These are phyloP conservation scores for Chlorodrepanis virens DNA, from an alignment of 2,113 vertebrate species.

Conservation along the genomic window DNA sequence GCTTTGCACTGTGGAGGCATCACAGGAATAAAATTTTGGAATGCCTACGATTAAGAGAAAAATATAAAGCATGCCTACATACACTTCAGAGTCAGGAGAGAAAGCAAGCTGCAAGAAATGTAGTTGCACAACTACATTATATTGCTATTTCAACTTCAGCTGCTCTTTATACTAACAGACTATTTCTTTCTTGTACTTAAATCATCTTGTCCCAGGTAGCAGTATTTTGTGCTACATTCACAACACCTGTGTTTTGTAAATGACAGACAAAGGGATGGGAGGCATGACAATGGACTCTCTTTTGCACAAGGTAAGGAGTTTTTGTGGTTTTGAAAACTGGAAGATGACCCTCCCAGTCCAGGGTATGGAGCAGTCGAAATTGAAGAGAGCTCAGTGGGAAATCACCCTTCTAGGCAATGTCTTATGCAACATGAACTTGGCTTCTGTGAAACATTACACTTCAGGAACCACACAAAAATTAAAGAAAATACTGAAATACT, in stretches of 20 bases:
- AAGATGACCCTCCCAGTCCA: background rate
- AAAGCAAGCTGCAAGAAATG: background rate
- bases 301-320: background rate
- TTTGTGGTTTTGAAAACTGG: background rate
- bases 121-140: background rate
- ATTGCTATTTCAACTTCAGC: background rate
- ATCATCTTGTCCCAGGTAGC: background rate
- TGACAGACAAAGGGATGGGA: background rate
- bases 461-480: background rate
- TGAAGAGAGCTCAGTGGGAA: background rate
- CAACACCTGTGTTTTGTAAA: background rate
- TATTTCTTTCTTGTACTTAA: background rate
- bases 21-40: background rate
- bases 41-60: background rate
- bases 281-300: background rate
- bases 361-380: fast-evolving
- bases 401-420: background rate
- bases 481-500: background rate
- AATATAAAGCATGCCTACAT: background rate
- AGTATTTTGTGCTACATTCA: background rate
- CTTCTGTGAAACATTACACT: background rate
- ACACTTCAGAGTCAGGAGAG: background rate
- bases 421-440: background rate
- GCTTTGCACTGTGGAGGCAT: background rate
- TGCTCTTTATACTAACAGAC: background rate